Base-by-base conservation (phyloP, 1,140 invertebrate genomes). In the Rhagoletis zephyria region DNA sequence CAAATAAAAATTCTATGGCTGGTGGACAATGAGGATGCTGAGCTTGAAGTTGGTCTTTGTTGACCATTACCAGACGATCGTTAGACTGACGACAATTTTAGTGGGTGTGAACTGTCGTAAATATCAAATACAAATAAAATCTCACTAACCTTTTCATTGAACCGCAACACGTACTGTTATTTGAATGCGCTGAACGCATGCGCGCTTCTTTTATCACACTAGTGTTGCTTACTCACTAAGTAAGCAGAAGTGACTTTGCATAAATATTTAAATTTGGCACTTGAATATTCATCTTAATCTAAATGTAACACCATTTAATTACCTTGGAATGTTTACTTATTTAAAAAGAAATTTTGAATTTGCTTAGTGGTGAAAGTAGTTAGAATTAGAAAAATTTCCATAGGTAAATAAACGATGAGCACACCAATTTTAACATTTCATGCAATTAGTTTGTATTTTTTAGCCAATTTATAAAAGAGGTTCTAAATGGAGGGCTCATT, bases 131-230 rank as follows among this genome's bases (percentile, higher is more conserved):
- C 51, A 70, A 45, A 45, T 70, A 70, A 81, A 56, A 3, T 56
- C 0, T 16, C 74, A 81, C 74, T 19, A 56, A 42, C 48, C 14
- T 81, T 81, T 81, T 81, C 74, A 81, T 56, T 56, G 74, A 81
- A 81, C 74, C 74, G 74, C 19, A 81, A 81, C 74, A 16, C 19
- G 40, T 74, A 74, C 40, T 56, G 14, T 30, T 81, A 56, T 19
- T n/a, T 6, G 16, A 16, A 74, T 74, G 67, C 40, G 42, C 42
- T 74, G 67, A 30, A 40, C 42, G 45, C 67, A 48, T 40, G 42
- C 0, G 51, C 51, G 1, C 0, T 56, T 56, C 51, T 56, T 56
- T 56, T 14, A 48, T 4, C 42, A 48, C 0, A 45, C 48, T 74
- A 14, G 40, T 74, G 42, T 4, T 2, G 67, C 4, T 48, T 48